phyloP scores from a whole-genome alignment of 2,797 vertebrate species.

The Acridotheres tristis region DNA sequence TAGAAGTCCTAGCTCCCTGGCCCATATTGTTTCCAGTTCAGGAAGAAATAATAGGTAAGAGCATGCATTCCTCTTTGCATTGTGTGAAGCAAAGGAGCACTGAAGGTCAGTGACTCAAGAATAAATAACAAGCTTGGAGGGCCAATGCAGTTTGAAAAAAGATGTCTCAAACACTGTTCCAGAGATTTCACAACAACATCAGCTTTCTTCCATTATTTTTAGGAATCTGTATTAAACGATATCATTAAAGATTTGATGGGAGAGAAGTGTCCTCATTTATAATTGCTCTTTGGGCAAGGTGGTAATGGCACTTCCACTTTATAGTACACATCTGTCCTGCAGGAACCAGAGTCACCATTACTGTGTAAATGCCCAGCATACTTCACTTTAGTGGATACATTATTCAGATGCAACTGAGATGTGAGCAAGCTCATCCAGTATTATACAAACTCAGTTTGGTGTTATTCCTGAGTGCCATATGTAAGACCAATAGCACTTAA shows the following conservation, averaged over 20 bases:
- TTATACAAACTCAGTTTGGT: neutral
- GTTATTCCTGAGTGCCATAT: neutral
- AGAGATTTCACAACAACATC: neutral
- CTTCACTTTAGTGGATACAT: neutral
- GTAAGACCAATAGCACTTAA: slow-evolving; percentile 13
- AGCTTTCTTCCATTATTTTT: neutral
- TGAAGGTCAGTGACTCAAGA: neutral
- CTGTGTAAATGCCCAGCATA: neutral
- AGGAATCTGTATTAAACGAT: neutral
- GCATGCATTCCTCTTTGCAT: neutral
- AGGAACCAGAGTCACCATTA: neutral
- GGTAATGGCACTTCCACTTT: neutral
- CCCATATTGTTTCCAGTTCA: neutral
- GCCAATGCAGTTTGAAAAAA: neutral
- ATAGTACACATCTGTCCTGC: neutral
- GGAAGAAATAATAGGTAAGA: neutral
- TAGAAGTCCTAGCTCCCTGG: neutral
- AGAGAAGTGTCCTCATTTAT: neutral
- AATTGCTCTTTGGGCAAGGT: neutral
- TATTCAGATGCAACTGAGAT: neutral
- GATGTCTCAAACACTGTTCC: neutral
- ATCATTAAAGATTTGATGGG: neutral
- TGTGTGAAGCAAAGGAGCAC: neutral
- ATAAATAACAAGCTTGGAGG: neutral
- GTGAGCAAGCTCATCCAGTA: neutral